These are phyloP conservation scores for Patiria miniata DNA, from an alignment of 35 echinoderm and acorn worm species.

Conservation along the genomic window DNA sequence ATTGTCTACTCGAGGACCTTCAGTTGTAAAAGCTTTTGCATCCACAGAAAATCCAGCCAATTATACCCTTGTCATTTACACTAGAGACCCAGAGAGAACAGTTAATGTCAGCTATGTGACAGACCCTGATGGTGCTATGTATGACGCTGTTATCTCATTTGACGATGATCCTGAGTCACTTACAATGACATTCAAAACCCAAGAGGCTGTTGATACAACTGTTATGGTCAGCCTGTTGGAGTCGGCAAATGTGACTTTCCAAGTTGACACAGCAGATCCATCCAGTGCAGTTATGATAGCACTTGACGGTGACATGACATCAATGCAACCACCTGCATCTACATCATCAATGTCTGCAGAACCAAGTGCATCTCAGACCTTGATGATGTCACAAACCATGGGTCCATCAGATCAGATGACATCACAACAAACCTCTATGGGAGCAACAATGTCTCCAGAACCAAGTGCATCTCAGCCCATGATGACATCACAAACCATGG, in stretches of 20 bases:
- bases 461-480: not conserved
- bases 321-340: not conserved
- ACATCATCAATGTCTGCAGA: not conserved
- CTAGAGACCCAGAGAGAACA: not conserved
- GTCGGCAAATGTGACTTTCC: not conserved
- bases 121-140: not conserved
- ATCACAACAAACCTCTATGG: not conserved
- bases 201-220: not conserved
- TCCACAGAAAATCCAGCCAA: not conserved
- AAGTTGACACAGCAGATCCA: not conserved
- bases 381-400: not conserved
- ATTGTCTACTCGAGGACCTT: not conserved
- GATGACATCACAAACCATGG: no score
- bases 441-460: not conserved
- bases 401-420: not conserved
- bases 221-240: not conserved
- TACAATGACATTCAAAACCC: slow-evolving; percentile 1
- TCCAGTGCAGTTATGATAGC: not conserved
- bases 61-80: not conserved
- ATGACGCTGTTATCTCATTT: not conserved
- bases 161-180: not conserved
- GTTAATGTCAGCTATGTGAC: not conserved
- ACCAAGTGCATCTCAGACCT: not conserved
- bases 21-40: not conserved
- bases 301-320: not conserved